phyloP scores from a whole-genome alignment of 2,888 invertebrate genomes.

The Criorhina ranunculi region DNA sequence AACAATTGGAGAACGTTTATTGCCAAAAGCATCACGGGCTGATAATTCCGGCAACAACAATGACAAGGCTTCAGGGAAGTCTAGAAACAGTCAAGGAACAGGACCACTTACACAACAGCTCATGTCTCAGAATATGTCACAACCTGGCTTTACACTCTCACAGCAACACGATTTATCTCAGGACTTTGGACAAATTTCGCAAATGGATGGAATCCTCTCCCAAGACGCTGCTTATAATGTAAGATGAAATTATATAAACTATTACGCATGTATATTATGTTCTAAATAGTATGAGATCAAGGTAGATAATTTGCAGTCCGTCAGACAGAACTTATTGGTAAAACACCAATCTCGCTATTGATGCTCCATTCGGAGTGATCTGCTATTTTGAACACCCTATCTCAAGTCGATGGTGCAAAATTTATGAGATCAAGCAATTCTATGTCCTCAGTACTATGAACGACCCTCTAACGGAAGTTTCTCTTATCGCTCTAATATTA shows the following conservation, averaged over 20 bases:
- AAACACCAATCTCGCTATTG: too few relatives aligned
- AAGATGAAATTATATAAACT: conserved; percentile 65
- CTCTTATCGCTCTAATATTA: too few relatives aligned
- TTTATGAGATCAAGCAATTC: too few relatives aligned
- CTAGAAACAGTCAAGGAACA: conserved; percentile 85
- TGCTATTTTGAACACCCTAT: too few relatives aligned
- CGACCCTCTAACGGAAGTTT: too few relatives aligned
- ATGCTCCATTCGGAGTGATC: too few relatives aligned
- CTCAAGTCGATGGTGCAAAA: too few relatives aligned
- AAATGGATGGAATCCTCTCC: conserved; percentile 97
- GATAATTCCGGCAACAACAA: conserved; percentile 27
- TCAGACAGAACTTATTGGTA: too few relatives aligned
- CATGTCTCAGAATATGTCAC: conserved; percentile 90
- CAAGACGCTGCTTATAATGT: conserved; percentile 88
- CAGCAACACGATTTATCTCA: conserved; percentile 86
- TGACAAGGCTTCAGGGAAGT: conserved; percentile 78
- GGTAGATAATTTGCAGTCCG: too few relatives aligned
- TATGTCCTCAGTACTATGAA: too few relatives aligned
- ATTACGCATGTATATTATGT: too few relatives aligned
- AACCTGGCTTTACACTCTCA: conserved; percentile 88
- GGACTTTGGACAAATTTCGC: conserved; percentile 87
- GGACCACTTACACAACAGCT: conserved; percentile 90
- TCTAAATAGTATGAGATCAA: too few relatives aligned
- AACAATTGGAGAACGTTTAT: conserved; percentile 80
- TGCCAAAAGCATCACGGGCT: conserved; percentile 73